phyloP scores from a whole-genome alignment of 2,888 invertebrate genomes.

The Nymphalis c-album region DNA sequence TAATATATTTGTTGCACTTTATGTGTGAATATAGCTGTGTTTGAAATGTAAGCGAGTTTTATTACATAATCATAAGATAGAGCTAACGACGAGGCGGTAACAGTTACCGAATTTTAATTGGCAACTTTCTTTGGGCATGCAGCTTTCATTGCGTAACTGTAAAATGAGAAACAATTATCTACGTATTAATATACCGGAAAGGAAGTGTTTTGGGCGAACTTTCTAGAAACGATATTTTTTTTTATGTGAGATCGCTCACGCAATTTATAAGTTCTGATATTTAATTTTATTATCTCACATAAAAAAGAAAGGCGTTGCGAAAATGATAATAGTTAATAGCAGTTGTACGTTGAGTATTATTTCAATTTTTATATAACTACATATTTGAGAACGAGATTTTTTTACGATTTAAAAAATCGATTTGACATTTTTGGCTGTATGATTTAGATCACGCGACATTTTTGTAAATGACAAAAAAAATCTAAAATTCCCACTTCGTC shows the following conservation, averaged over 20 bases:
- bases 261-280: slow-evolving; percentile 41
- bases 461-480: background rate
- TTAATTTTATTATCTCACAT: slow-evolving; percentile 14
- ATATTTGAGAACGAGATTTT: background rate
- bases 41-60: slow-evolving; percentile 26
- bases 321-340: background rate
- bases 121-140: slow-evolving; percentile 64
- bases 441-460: background rate
- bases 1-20: background rate
- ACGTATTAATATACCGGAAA: slow-evolving; percentile 72
- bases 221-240: slow-evolving; percentile 59
- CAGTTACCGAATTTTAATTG: slow-evolving; percentile 70
- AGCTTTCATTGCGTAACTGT: slow-evolving; percentile 63
- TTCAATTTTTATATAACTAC: background rate
- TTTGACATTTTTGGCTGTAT: background rate
- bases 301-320: slow-evolving; percentile 18
- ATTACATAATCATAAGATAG: slow-evolving; percentile 37
- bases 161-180: slow-evolving; percentile 76
- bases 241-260: slow-evolving; percentile 65
- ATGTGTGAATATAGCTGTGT: slow-evolving; percentile 21
- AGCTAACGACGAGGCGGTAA: slow-evolving; percentile 35
- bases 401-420: background rate
- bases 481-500: slow-evolving; percentile 10
- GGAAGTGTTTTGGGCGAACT: slow-evolving; percentile 59
- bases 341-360: background rate